Base-by-base conservation (phyloP, 37 sponge, comb jelly and placozoan species). In the Cliona cf. orientalis region DNA sequence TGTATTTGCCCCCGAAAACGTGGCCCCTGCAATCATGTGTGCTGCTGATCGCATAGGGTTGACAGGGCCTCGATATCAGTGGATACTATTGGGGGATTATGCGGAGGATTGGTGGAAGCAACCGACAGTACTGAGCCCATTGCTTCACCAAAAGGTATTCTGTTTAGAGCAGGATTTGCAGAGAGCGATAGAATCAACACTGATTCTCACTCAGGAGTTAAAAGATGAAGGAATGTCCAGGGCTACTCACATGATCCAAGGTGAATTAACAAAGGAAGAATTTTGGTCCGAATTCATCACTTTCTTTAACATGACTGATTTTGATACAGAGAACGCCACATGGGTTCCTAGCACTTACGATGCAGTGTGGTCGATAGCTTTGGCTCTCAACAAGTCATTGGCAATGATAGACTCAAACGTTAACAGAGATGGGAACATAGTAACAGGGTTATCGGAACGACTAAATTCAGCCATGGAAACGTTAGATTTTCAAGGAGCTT, bases 311-410 rank as follows among this genome's bases (percentile, higher is more conserved):
- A n/a, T 6, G 7, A 14, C 4, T 7, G 11, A 33, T 28, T 73
- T 69, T 34, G 26, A 41, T 5, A 28, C 39, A 21, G 38, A 36
- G 33, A 33, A 45, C 26, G 9, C 56, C 9, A 38, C 55, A 25
- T 46, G 45, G 46, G 81, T 57, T 5, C 53, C 28, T 14, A 0
- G 41, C 25, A 42, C 81, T 2, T 80, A 80, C 62, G 81, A 80
- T 80, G 81, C 81, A 28, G 70, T 80, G 41, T 80, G 81, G 81
- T 29, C 25, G 22, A 57, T 70, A 44, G 72, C 72, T 22, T n/a
- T 44, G 21, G 69, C 60, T 21, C 2, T 80, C 2, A 70, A 70
- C 17, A 22, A 1, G 6, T n/a, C 69, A 2, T 3, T 80, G 19
- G 34, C 1, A 2, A 64, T 33, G 12, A 25, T 5, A 4, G 44